Conservation (phyloP, 2,797 vertebrate species). For the Graptemys geographica region DNA sequence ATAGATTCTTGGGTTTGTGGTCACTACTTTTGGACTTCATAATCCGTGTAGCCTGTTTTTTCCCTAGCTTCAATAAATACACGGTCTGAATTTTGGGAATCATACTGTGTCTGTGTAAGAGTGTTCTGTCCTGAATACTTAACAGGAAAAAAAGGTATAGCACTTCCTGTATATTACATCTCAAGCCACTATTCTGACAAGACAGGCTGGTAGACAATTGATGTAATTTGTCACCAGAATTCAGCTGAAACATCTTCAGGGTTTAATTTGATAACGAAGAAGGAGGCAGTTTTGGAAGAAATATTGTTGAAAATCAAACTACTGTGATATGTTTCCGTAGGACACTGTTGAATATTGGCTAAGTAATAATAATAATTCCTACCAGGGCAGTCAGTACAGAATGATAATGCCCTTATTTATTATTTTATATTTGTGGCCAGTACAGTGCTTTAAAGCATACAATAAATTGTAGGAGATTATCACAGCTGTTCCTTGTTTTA, state of each 20-base stretch:
- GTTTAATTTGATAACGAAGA: constrained; percentile 41
- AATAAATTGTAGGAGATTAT: constrained; percentile 65
- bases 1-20: constrained; percentile 53
- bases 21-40: constrained; percentile 55
- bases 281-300: constrained; percentile 36
- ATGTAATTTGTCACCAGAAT: constrained; percentile 63
- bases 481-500: constrained; percentile 75
- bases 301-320: constrained; percentile 50
- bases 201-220: constrained; percentile 53
- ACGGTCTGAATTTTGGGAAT: constrained; percentile 36
- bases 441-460: constrained; percentile 61
- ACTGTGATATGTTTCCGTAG: constrained; percentile 50
- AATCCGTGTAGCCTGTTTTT: constrained; percentile 46
- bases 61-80: constrained; percentile 37
- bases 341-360: constrained; percentile 67
- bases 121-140: constrained; percentile 33
- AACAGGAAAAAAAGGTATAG: constrained; percentile 40
- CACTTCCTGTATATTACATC: constrained; percentile 46
- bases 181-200: constrained; percentile 43
- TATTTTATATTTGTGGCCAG: constrained; percentile 67
- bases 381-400: constrained; percentile 57
- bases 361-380: constrained; percentile 74
- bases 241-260: constrained; percentile 43
- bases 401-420: constrained; percentile 65
- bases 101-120: not conserved